These are phyloP conservation scores for Branchipolynoe longqiensis DNA, from an alignment of 2,888 invertebrate genomes.

Conservation along the genomic window DNA sequence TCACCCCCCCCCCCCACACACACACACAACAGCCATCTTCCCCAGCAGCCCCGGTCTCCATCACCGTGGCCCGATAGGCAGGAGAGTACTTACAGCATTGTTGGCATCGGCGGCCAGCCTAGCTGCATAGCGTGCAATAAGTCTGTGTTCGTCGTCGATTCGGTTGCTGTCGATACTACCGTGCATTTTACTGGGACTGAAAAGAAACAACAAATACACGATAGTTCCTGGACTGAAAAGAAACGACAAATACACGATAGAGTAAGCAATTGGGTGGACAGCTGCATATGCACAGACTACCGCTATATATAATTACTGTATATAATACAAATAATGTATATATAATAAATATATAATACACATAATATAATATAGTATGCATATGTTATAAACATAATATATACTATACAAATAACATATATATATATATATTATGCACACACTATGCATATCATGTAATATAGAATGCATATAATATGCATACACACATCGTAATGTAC, in stretches of 20 bases:
- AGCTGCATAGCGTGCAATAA: slow-evolving; percentile 98
- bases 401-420: background rate
- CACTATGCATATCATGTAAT: background rate
- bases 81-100: slow-evolving; percentile 84
- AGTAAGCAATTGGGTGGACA: too few relatives aligned
- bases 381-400: background rate
- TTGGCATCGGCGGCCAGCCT: slow-evolving; percentile 95
- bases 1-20: too few relatives aligned
- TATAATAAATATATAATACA: too few relatives aligned
- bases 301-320: too few relatives aligned
- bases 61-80: too few relatives aligned
- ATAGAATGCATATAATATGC: too few relatives aligned
- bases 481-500: too few relatives aligned
- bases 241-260: background rate
- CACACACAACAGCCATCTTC: too few relatives aligned
- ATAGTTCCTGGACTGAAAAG: slow-evolving; percentile 65
- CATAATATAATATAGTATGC: too few relatives aligned
- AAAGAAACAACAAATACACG: slow-evolving; percentile 37
- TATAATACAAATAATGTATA: too few relatives aligned
- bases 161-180: slow-evolving; percentile 62
- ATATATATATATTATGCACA: background rate
- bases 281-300: too few relatives aligned
- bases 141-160: slow-evolving; percentile 94
- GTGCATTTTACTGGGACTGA: slow-evolving; percentile 64
- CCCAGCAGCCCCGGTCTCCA: too few relatives aligned